Evolutionary conservation across 2,797 vertebrate species (phyloP).

Genomic region (Crenichthys baileyi): DNA sequence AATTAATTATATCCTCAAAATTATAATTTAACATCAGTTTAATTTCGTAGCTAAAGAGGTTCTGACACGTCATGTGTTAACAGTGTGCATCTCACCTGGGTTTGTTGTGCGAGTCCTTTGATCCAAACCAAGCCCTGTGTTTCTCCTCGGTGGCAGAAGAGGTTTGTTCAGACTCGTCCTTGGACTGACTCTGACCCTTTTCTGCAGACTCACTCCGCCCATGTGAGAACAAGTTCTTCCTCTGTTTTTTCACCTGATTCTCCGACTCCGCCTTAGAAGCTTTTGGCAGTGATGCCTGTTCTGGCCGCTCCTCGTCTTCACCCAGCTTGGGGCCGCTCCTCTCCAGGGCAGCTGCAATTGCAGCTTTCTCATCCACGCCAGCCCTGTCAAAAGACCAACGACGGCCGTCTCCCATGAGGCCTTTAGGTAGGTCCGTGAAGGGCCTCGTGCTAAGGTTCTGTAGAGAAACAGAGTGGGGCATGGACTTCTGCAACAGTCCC

Average conservation of each 20-base stretch:
- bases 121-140: conserved; percentile 88
- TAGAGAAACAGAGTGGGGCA: conserved; percentile 79
- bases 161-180: conserved; percentile 50
- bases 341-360: conserved; percentile 77
- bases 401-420: conserved; percentile 65
- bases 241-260: conserved; percentile 74
- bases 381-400: conserved; percentile 85
- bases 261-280: conserved; percentile 28
- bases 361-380: conserved; percentile 80
- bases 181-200: conserved; percentile 60
- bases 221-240: conserved; percentile 82
- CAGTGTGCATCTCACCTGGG: conserved; percentile 86
- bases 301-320: conserved; percentile 60
- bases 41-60: conserved; percentile 10
- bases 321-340: conserved; percentile 76
- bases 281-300: conserved; percentile 44
- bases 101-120: conserved; percentile 88
- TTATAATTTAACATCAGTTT: background rate
- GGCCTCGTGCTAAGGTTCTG: conserved; percentile 74
- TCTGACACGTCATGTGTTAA: conserved; percentile 6
- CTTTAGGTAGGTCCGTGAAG: conserved; percentile 60
- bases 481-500: conserved; percentile 76
- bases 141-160: conserved; percentile 75
- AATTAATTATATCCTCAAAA: background rate
- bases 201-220: conserved; percentile 74